Base-by-base conservation (phyloP, 2,113 vertebrate genomes). In the Ophiodon elongatus region DNA sequence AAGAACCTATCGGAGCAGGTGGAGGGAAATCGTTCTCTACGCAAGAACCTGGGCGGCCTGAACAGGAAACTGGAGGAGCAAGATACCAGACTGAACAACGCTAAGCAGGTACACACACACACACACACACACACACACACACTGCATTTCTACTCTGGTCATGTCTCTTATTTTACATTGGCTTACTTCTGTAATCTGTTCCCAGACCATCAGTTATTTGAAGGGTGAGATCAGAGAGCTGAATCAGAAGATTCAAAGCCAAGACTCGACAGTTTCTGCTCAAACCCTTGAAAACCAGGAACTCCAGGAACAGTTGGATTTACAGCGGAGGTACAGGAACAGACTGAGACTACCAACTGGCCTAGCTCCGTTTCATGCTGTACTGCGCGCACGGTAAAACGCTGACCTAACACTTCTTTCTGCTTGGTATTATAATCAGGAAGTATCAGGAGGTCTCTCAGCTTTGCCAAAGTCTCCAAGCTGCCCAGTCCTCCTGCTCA, bases 141-240 rank as follows among this genome's bases (percentile, higher is more conserved):
- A 2, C 4, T 25, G 17, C 63, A 7, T 37, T 62, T 77, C 15
- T 54, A 39, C 23, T 43, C 35, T 56, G 19, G 4, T 57, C 60
- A 14, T 50, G 56, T 77, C n/a, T 80, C 25, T 29, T 50, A 14
- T 67, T 9, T 74, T 37, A 47, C 52, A 10, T 43, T 41, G 29
- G 9, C 65, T 71, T 10, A 31, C 39, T 23, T 71, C 19, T 82
- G 10, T 70, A 25, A 83, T 85, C 74, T 72, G 6, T 88, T 73
- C 37, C 29, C 60, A 95, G 98, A 96, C 93, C 19, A 95, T 96
- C 82, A 95, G 73, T 8, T 54, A 89, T 62, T 79, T 98, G 65
- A 97, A 96, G 90, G 97, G 97, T 47, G 97, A 96, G 67, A 89
- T 97, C 88, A 96, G 97, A 33, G 98, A 98, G 13, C 92, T 97